These are phyloP conservation scores for Pyralis farinalis DNA, from an alignment of 2,888 invertebrate species.

Conservation along the genomic window DNA sequence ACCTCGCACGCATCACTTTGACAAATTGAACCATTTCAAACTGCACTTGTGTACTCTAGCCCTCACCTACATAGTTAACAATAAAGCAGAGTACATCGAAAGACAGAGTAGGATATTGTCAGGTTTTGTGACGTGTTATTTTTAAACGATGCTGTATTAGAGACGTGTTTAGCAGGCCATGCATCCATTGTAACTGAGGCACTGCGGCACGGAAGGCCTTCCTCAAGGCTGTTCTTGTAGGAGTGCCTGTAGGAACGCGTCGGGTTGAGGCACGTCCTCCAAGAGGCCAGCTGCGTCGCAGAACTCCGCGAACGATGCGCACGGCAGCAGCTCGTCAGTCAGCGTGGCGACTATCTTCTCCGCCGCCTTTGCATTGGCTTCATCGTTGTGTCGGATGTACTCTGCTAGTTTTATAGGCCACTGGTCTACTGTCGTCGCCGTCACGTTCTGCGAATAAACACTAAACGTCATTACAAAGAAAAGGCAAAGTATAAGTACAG, in stretches of 20 bases:
- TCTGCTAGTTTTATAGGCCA: conserved; percentile 96
- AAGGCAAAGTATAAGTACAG: too few relatives aligned
- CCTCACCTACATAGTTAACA: not conserved
- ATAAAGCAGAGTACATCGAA: not conserved
- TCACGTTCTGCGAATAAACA: conserved; percentile 79
- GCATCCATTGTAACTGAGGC: conserved; percentile 52
- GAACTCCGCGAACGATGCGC: conserved; percentile 94
- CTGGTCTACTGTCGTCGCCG: conserved; percentile 86
- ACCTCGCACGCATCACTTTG: conserved; percentile 20
- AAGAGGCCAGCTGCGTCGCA: conserved; percentile 94
- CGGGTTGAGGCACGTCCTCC: conserved; percentile 84
- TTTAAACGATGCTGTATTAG: not conserved
- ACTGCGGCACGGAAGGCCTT: conserved; percentile 41
- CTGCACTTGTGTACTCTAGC: conserved; percentile 4
- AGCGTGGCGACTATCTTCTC: conserved; percentile 90
- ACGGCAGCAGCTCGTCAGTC: conserved; percentile 94
- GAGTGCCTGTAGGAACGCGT: conserved; percentile 56
- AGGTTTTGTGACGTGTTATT: too few relatives aligned
- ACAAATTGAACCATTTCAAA: conserved; percentile 28
- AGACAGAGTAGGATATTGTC: too few relatives aligned
- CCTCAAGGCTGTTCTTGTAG: conserved; percentile 62
- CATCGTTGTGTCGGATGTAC: conserved; percentile 96
- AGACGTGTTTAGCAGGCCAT: conserved; percentile 36
- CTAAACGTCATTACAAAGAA: not conserved
- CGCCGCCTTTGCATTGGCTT: conserved; percentile 92